These are phyloP conservation scores for Lepidurus packardi DNA, from an alignment of 1,140 invertebrate species.

Conservation along the genomic window DNA sequence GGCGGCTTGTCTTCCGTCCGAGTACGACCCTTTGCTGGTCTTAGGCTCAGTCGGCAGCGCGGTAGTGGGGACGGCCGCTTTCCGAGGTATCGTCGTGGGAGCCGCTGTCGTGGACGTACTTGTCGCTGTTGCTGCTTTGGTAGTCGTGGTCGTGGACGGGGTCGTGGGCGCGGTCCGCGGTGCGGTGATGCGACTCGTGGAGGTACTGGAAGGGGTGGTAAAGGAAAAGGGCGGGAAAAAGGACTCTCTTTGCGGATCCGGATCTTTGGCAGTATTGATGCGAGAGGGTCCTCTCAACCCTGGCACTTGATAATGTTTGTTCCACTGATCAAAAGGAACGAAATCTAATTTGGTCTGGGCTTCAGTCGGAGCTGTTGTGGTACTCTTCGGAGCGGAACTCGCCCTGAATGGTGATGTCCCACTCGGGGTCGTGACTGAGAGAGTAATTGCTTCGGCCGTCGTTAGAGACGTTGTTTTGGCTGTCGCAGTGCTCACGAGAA, in stretches of 20 bases:
- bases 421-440: neutral
- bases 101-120: neutral
- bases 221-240: conserved; percentile 2
- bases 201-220: conserved; percentile 33
- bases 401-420: neutral
- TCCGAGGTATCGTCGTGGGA: conserved; percentile 54
- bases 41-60: conserved; percentile 56
- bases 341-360: conserved; percentile 31
- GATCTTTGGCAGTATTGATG: conserved; percentile 31
- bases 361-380: conserved; percentile 23
- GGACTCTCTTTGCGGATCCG: neutral
- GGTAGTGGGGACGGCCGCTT: conserved; percentile 61
- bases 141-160: conserved; percentile 19
- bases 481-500: conserved; percentile 27
- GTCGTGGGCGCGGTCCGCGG: conserved; percentile 30
- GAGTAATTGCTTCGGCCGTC: conserved; percentile 26
- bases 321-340: conserved; percentile 30
- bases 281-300: conserved; percentile 27
- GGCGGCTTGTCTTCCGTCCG: conserved; percentile 56
- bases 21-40: conserved; percentile 38
- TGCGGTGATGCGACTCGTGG: conserved; percentile 31
- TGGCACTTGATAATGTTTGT: conserved; percentile 32
- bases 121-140: neutral
- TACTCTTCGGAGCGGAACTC: neutral
- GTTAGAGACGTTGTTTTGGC: conserved; percentile 26